Evolutionary conservation across 2,113 vertebrate species (phyloP), one percentile per base, ranked within the genome.

Genomic region (Toxotes jaculatrix): DNA sequence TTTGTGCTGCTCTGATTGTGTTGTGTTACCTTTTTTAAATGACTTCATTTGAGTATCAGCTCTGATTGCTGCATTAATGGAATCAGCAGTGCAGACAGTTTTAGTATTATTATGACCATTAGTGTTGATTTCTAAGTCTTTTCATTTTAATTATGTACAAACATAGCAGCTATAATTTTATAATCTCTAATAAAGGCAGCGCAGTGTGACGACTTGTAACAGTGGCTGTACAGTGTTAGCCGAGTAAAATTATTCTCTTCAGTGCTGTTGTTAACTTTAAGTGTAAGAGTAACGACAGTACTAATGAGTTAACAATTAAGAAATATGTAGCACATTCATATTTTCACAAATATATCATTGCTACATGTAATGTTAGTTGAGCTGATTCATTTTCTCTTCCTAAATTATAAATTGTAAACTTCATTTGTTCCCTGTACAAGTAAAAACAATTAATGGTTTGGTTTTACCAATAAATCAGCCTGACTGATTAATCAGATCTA

Each of bases 391-490:
- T 69, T 27, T n/a, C 3, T 4, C 53, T 13, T 55, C 14, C 3
- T 68, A 34, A 55, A 69, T 75, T 42, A 16, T 63, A 23, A 47
- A 75, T 70, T 57, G 42, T 13, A 21, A 75, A 31, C 17, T 42
- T 56, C 14, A 63, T 47, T 64, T 84, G 19, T 63, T 64, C 61
- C 31, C 42, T 12, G 40, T 12, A 10, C 63, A 80, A 40, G 8
- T 1, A 45, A 74, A 78, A 62, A 38, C 49, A 76, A 68, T 47
- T 67, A 23, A 51, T 64, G 70, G 27, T 47, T 77, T 21, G 13
- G 53, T 70, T 80, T 71, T 63, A 60, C 62, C 34, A 79, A 68
- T 85, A 70, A 62, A 87, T 87, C 62, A 74, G 17, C 4, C 38
- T 23, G 77, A 80, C 34, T 16, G 49, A 89, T 82, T 70, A 69